Evolutionary conservation across 2,888 invertebrate species (phyloP), one percentile per base, ranked within the genome.

Genomic region (Polylopha cassiicola): DNA sequence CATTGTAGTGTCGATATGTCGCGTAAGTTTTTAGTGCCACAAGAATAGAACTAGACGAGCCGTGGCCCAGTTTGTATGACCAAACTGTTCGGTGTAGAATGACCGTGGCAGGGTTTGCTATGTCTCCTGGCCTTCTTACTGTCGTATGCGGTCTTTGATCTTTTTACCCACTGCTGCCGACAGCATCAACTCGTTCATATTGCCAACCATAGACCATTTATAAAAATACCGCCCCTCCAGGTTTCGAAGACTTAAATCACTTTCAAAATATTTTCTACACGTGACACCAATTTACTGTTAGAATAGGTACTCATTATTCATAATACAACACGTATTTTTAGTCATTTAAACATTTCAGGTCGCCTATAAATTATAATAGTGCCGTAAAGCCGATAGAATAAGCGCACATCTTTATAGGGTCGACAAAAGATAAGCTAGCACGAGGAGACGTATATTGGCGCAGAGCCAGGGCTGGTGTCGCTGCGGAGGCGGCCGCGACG

Each of bases 391-490:
- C n/a, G n/a, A 37, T 16, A 14, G 28, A 41, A 41, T 34, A 36
- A 34, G 29, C n/a, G n/a, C 24, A 24, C 17, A 34, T 37, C 45
- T 55, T 59, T 59, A 52, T 65, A 55, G 55, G 59, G 55, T 61
- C 53, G 55, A 73, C 65, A 73, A 73, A 74, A 77, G 74, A 73
- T 67, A 73, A 70, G 65, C 61, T 60, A 55, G 64, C 59, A 62
- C 72, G 68, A 71, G 75, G 73, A 73, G 74, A 75, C 67, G 72
- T 72, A 67, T 56, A 51, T 64, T 84, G 84, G 82, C 78, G 47
- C 20, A 21, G n/a, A 50, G 81, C 82, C 85, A 84, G 65, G 53
- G 50, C 55, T 63, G 71, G 61, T 79, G 82, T 79, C 81, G 81
- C 75, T 73, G 75, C 71, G 62, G 69, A 73, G 70, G 65, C 72